Evolutionary conservation across 2,113 vertebrate genomes (phyloP), one percentile per base, ranked within the genome.

Genomic region (Elgaria multicarinata): DNA sequence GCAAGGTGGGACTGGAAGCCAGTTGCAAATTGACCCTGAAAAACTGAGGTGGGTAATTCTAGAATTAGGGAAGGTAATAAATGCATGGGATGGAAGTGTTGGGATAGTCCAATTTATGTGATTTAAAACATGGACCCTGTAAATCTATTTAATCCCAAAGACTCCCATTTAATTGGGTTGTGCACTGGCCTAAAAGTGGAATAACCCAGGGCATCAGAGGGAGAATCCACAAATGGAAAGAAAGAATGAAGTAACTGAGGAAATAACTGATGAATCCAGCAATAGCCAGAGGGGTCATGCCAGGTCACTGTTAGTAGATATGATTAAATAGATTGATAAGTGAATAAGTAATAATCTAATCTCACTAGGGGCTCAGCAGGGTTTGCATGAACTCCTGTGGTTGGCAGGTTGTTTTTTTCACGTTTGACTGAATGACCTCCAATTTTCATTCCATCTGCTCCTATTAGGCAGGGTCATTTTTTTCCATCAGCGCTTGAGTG

Each of bases 281-380:
- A 93, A 87, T 87, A 92, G 78, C 88, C 89, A 87, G 87, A 92
- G 90, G 87, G 92, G 94, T 95, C 91, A 92, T 71, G 89, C 75
- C 14, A 93, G 94, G 94, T 85, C 94, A 91, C 69, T 58, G 28
- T 95, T 55, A 72, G 78, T 93, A 92, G 88, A 82, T 91, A 93
- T 89, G 93, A 95, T 96, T 94, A 96, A 95, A 94, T 88, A 92
- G 92, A 83, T 0, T 90, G 94, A 91, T 94, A 95, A 96, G 93
- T 94, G 94, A 95, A 96, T 94, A 95, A 95, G 93, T 93, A 95
- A 95, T 94, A 95, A 95, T 90, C 91, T 94, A 92, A 95, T 96
- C 95, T 94, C 90, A 90, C 69, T 89, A 55, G 55, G 87, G 93
- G 62, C 75, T 90, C 90, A 79, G 91, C 85, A 89, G 93, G 94